phyloP scores from a whole-genome alignment of 2,797 vertebrate genomes.

The Parauchenoglanis punctatus region DNA sequence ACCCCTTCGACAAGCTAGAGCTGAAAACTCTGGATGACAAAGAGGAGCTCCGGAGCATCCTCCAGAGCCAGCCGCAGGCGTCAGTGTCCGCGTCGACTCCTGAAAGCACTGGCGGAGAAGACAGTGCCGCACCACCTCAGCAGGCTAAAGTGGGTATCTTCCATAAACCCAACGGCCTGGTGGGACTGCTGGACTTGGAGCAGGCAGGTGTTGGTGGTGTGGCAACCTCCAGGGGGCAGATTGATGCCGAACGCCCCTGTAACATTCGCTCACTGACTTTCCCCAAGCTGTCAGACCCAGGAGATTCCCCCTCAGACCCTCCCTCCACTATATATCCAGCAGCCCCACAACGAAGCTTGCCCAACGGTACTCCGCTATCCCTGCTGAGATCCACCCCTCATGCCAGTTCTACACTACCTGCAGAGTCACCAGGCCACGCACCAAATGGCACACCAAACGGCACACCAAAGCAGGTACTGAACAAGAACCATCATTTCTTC shows the following conservation, averaged over 20 bases:
- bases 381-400: conserved; percentile 73
- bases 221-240: conserved; percentile 61
- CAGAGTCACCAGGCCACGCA: conserved; percentile 61
- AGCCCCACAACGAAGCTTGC: conserved; percentile 65
- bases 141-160: conserved; percentile 68
- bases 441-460: conserved; percentile 69
- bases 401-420: conserved; percentile 64
- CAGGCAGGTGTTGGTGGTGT: conserved; percentile 62
- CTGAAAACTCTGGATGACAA: conserved; percentile 94
- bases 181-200: conserved; percentile 87
- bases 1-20: conserved; percentile 96
- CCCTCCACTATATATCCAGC: conserved; percentile 44
- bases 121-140: conserved; percentile 72
- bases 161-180: conserved; percentile 94
- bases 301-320: conserved; percentile 65
- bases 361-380: conserved; percentile 79
- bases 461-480: conserved; percentile 69
- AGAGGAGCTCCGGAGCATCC: conserved; percentile 92
- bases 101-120: conserved; percentile 57
- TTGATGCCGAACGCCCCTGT: conserved; percentile 85
- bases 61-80: conserved; percentile 83
- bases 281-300: conserved; percentile 91
- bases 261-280: conserved; percentile 97
- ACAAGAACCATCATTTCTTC: background rate
- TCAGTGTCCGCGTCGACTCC: conserved; percentile 34